Conservation (phyloP, 2,113 vertebrate genomes). For the Motacilla alba region DNA sequence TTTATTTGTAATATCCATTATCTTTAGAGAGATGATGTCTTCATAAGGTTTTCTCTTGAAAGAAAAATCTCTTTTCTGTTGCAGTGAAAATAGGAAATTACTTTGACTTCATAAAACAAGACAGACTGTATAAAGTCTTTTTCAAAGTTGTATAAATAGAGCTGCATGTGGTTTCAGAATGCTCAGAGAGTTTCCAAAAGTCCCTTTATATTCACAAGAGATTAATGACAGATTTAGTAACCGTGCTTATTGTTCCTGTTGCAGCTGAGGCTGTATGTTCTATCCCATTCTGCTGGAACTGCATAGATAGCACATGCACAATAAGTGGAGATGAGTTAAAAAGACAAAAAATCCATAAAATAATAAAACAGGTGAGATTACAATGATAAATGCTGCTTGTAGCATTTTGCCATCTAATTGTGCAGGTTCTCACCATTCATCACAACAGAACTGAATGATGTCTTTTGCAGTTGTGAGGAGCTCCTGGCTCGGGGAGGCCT, state of each 20-base stretch:
- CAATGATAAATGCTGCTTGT: background rate
- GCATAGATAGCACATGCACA: background rate
- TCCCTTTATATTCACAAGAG: constrained; percentile 25
- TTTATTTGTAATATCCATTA: background rate
- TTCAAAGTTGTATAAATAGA: constrained; percentile 29
- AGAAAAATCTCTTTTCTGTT: background rate
- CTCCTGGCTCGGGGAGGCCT: rapidly evolving
- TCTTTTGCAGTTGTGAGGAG: background rate
- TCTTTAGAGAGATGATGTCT: background rate
- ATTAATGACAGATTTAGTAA: constrained; percentile 55
- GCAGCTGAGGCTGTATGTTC: constrained; percentile 7
- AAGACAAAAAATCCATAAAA: background rate
- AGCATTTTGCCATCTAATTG: background rate
- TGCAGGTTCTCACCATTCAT: background rate
- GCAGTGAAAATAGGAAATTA: background rate
- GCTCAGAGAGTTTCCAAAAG: constrained; percentile 19
- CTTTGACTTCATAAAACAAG: constrained; percentile 4
- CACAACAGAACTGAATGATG: background rate
- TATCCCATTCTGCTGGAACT: background rate
- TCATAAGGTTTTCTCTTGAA: background rate
- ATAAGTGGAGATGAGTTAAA: background rate
- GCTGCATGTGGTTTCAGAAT: constrained; percentile 45
- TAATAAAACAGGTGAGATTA: background rate
- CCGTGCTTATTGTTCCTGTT: background rate
- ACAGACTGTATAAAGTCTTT: background rate